Percentiles rank a stretch among this genome's conserved stretches.
Evolutionary conservation across 2,113 vertebrate species (phyloP).

Genomic region (Puffinus mauretanicus): DNA sequence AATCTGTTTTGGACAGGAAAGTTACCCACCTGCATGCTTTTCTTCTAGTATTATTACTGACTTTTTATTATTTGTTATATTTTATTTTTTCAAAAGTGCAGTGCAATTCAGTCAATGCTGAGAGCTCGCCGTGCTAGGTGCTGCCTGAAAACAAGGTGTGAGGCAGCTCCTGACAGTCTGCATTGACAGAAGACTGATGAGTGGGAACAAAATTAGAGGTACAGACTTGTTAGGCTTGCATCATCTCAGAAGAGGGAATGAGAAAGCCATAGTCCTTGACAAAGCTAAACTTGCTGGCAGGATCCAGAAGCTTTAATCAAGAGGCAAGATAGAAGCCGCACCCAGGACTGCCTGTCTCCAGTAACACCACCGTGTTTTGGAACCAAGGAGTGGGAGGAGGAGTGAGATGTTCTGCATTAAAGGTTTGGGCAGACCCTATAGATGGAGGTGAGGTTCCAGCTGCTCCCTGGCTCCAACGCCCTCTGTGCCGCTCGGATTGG

Average conservation of each 20-base stretch:
- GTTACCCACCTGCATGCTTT: neutral
- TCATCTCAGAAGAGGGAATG: neutral
- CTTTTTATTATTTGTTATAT: neutral
- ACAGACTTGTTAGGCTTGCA: conserved; percentile 5
- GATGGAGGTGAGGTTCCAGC: neutral
- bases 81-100: neutral
- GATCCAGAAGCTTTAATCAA: conserved; percentile 3
- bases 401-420: neutral
- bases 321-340: neutral
- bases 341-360: conserved; percentile 13
- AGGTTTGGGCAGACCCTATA: neutral
- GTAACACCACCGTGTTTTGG: neutral
- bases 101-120: neutral
- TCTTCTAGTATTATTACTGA: neutral
- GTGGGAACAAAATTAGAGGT: neutral
- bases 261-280: neutral
- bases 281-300: conserved; percentile 24
- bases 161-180: neutral
- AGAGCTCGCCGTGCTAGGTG: accelerated
- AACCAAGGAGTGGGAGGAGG: neutral
- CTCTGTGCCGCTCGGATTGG: accelerated
- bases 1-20: neutral
- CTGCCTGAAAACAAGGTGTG: neutral
- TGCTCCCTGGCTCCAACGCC: neutral
- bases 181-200: neutral